Conservation (phyloP, 2,113 vertebrate species). For the Spizaetus ornatus region DNA sequence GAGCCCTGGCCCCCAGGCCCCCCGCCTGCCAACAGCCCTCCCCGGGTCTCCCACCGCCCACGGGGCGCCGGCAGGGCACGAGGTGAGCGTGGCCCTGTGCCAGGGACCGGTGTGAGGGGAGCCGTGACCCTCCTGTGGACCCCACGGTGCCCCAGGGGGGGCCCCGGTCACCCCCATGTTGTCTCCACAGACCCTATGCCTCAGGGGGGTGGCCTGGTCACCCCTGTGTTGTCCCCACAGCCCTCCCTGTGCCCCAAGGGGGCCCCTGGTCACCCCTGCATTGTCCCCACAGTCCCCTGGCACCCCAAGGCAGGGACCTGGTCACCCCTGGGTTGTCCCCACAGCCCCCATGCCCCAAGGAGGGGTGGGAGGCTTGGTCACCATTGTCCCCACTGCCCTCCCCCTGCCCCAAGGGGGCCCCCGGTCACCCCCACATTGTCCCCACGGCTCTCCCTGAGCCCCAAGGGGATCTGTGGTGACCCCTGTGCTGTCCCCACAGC, state of each 20-base stretch:
- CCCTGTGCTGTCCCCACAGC: neutral
- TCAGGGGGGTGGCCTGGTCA: neutral
- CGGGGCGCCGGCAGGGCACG: accelerated
- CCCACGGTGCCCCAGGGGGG: too few relatives aligned
- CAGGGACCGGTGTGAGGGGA: neutral
- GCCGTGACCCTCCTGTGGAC: too few relatives aligned
- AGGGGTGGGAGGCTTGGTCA: accelerated
- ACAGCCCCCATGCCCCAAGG: neutral
- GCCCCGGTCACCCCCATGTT: accelerated
- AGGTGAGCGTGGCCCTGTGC: neutral
- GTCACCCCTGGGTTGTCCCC: neutral
- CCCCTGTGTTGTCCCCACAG: too few relatives aligned
- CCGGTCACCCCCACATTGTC: neutral
- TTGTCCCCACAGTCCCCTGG: too few relatives aligned
- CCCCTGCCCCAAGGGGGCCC: too few relatives aligned
- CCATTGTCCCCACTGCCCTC: neutral
- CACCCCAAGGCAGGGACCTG: neutral
- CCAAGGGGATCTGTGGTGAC: neutral
- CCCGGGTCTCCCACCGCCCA: neutral
- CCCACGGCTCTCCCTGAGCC: neutral
- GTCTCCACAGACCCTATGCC: neutral
- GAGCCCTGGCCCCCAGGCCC: accelerated
- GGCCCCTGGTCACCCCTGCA: accelerated
- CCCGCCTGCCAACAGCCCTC: accelerated
- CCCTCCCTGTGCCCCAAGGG: accelerated